Evolutionary conservation across 2,888 invertebrate species (phyloP), one percentile per base, ranked within the genome.

Genomic region (Pristionchus entomophagus): DNA sequence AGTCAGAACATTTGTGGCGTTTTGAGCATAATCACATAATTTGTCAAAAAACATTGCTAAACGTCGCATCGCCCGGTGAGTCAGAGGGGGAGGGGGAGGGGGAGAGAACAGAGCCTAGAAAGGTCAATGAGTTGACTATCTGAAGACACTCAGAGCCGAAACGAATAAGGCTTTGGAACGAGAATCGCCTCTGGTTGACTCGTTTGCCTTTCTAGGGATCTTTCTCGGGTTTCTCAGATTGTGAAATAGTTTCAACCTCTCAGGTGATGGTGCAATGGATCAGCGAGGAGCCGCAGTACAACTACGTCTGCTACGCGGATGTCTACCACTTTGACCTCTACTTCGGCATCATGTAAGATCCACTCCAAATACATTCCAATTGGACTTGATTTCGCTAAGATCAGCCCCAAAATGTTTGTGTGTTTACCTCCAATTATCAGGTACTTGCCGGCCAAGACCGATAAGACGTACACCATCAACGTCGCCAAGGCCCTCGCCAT

Each of bases 231-330:
- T 35, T 35, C 10, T 69, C 77, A 56, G 12, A 45, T 8, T 22
- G 26, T 17, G 19, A 59, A 59, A 59, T 10, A 32, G 45, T 83
- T 10, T 26, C 0, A 84, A 22, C 12, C 56, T 59, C 6, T 0
- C 38, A 83, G 83, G 32, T 84, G 17, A 41, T 84, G 65, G 45
- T 84, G 19, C n/a, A 45, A 38, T 84, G 83, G 83, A 65, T 65
- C n/a, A 22, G 29, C 17, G 65, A 84, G 59, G 45, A n/a, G 0
- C 5, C 12, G 8, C 32, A 26, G 49, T 29, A 45, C 65, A 65
- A 35, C 35, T 65, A 65, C 49, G 10, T 65, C 19, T 62, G 45
- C 49, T 84, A 84, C 65, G 83, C 83, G 5, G 83, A 84, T 26
- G 83, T 84, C 29, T 65, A n/a, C 49, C 62, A 41, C 62, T 84